phyloP scores from a whole-genome alignment of 2,797 vertebrate species.

The Parambassis ranga region DNA sequence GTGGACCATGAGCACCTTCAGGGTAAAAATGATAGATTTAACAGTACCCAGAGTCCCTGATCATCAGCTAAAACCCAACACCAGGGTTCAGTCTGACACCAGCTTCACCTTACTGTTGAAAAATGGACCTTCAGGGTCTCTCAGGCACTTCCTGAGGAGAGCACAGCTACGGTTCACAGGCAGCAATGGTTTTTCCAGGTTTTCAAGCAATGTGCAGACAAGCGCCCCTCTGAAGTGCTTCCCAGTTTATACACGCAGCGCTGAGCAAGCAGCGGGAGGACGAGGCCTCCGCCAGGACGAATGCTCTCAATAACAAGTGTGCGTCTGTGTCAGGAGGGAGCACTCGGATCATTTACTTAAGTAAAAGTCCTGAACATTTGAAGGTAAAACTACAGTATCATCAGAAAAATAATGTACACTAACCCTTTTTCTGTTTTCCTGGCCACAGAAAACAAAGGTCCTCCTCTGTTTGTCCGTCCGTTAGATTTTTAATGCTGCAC shows the following conservation, averaged over 20 bases:
- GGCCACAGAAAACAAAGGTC: too few species aligned
- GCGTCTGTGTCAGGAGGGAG: neutral
- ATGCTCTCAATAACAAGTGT: conserved; percentile 29
- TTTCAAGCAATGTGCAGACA: conserved; percentile 50
- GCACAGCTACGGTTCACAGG: conserved; percentile 38
- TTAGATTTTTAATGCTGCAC: too few species aligned
- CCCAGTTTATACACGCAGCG: conserved; percentile 50
- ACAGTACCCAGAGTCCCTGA: too few species aligned
- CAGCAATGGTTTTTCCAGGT: conserved; percentile 71
- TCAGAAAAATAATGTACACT: neutral
- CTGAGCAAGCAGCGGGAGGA: conserved; percentile 37
- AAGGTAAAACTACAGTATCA: neutral
- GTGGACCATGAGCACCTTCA: too few species aligned
- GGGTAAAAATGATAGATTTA: neutral
- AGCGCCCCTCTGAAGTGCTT: conserved; percentile 48
- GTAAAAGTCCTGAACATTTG: neutral
- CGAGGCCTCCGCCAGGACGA: conserved; percentile 15
- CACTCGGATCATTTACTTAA: neutral
- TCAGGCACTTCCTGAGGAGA: conserved; percentile 49
- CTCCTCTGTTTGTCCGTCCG: too few species aligned
- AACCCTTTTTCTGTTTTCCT: too few species aligned
- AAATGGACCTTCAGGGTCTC: conserved; percentile 35
- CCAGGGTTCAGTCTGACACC: neutral
- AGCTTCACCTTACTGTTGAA: conserved; percentile 37
- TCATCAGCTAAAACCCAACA: neutral